Conservation (phyloP, 2,797 vertebrate genomes). For the Lacerta bilineata region DNA sequence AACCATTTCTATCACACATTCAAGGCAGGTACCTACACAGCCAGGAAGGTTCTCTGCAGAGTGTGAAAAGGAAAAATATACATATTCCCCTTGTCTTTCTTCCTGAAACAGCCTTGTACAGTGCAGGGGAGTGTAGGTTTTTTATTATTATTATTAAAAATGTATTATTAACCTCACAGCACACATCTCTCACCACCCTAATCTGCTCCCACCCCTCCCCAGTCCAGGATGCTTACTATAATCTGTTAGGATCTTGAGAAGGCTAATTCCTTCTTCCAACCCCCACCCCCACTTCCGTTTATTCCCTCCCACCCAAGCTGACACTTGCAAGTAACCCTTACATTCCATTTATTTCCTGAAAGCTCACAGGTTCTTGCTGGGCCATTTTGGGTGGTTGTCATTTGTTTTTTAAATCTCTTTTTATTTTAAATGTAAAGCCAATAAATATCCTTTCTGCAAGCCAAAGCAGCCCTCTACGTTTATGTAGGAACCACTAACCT, state of each 20-base stretch:
- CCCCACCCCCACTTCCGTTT: not conserved
- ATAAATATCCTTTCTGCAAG: not conserved
- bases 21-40: not conserved
- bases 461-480: not conserved
- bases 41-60: not conserved
- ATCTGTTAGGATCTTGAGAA: not conserved
- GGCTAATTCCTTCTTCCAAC: not conserved
- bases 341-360: not conserved
- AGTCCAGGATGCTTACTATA: not conserved
- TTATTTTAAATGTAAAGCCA: not conserved
- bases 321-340: not conserved
- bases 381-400: not conserved
- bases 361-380: not conserved
- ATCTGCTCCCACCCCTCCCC: not conserved
- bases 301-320: not conserved
- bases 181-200: too few species aligned
- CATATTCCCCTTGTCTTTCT: not conserved
- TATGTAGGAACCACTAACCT: not conserved
- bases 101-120: not conserved
- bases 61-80: not conserved
- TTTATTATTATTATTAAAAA: too few species aligned
- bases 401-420: too few species aligned
- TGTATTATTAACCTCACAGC: too few species aligned
- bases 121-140: too few species aligned
- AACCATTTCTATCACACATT: not conserved